Conservation (phyloP, 1,140 invertebrate species). For the Drosophila trapezifrons region DNA sequence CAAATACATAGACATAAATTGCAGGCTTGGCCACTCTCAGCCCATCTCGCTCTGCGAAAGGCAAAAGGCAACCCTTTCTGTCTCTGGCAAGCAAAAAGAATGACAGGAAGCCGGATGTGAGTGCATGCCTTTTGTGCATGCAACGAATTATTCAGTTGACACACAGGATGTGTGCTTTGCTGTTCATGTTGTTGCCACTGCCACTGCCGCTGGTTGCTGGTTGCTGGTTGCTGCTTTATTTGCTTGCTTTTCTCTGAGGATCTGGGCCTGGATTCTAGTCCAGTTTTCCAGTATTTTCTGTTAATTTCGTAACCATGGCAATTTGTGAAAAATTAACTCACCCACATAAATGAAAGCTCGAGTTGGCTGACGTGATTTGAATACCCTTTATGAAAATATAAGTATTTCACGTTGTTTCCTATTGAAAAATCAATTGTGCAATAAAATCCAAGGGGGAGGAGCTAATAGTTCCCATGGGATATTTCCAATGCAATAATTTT, state of each 20-base stretch:
- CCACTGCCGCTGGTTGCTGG: constrained; percentile 31
- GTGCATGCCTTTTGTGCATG: constrained; percentile 82
- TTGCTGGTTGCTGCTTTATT: constrained; percentile 26
- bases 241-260: constrained; percentile 44
- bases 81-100: constrained; percentile 69
- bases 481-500: no score
- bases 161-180: constrained; percentile 80
- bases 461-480: no score
- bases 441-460: no score
- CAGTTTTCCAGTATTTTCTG: constrained; percentile 40
- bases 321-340: constrained; percentile 47
- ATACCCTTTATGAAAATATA: constrained; percentile 26
- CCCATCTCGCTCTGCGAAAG: constrained; percentile 10
- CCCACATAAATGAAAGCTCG: neutral
- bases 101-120: constrained; percentile 83
- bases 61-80: constrained; percentile 22
- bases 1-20: constrained; percentile 73
- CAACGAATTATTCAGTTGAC: constrained; percentile 83
- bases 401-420: neutral
- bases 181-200: constrained; percentile 62
- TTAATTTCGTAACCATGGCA: constrained; percentile 50
- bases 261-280: constrained; percentile 21
- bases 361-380: constrained; percentile 1
- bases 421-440: no score
- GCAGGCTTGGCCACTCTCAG: constrained; percentile 36